phyloP scores from a whole-genome alignment of 2,888 invertebrate genomes.

The Chorisops tibialis region DNA sequence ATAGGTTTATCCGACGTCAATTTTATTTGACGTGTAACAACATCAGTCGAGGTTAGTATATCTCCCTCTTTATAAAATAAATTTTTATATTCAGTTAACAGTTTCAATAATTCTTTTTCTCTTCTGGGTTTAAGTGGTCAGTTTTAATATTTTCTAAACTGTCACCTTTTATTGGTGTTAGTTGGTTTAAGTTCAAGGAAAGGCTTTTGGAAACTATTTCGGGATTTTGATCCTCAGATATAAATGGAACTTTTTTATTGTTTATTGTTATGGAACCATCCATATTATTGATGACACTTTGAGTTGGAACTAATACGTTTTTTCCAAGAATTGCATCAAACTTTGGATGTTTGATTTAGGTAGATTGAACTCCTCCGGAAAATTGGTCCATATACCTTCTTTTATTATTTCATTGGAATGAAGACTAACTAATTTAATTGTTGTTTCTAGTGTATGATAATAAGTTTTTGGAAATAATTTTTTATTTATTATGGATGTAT shows the following conservation, averaged over 20 bases:
- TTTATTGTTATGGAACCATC: conserved; percentile 4
- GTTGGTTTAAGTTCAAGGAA: background rate
- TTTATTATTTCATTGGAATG: conserved; percentile 1
- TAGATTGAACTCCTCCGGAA: background rate
- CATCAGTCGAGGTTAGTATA: background rate
- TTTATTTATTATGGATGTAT: background rate
- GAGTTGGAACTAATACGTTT: conserved; percentile 7
- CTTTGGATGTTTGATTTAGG: background rate
- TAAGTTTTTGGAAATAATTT: background rate
- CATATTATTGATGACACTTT: background rate
- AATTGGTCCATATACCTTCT: conserved; percentile 2
- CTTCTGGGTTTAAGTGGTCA: background rate
- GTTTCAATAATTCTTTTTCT: background rate
- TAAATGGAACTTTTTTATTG: conserved; percentile 3
- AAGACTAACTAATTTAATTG: background rate
- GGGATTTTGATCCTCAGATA: conserved; percentile 4
- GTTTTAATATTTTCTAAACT: background rate
- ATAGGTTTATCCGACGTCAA: background rate
- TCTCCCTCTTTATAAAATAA: conserved; percentile 1
- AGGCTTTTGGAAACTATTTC: conserved; percentile 2
- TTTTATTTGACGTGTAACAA: background rate
- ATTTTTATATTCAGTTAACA: background rate
- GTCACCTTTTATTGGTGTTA: background rate
- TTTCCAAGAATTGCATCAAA: conserved; percentile 9
- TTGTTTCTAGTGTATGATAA: background rate